Evolutionary conservation across 2,113 vertebrate species (phyloP), one percentile per base, ranked within the genome.

Genomic region (Thomomys bottae): DNA sequence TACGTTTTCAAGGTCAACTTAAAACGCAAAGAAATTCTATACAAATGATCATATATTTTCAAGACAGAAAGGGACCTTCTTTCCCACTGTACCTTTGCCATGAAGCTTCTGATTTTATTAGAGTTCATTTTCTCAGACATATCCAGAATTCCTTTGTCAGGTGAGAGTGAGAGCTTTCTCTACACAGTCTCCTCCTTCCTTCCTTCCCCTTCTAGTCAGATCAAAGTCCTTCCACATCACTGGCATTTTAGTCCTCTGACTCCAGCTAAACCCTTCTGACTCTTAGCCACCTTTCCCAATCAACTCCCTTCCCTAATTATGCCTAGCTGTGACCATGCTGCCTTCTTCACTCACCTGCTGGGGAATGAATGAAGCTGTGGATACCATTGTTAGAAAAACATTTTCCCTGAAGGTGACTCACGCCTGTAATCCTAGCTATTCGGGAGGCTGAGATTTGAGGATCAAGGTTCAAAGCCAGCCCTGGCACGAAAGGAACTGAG

Each of bases 1-100:
- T 98, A 93, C 95, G 95, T 89, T 63, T 72, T 68, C 32, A 49
- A 30, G 80, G 63, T 80, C 75, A 87, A 59, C 30, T 64, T 72
- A 68, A 83, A 93, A 73, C 28, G 86, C 45, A 67, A 21, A 32
- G 66, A 68, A n/a, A 66, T 40, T 40, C 32, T 71, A 70, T 40
- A 61, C 73, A 72, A 67, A 38, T 1, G 4, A 45, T 34, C 45
- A 9, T 24, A 11, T 68, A 11, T 23, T 87, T 70, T 70, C 11
- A 54, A 77, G 49, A 14, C 49, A 26, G 66, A 49, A 82, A 67
- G 63, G 64, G 2, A 8, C 12, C 49, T 84, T 68, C 54, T n/a
- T 14, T 68, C 85, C 34, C 57, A 9, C 20, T 6, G n/a, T 71
- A 45, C 61, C 61, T 90, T 88, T n/a, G 6, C 45, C 3, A 11